Evolutionary conservation across 2,113 vertebrate species (phyloP).

Genomic region (Chionomys nivalis): DNA sequence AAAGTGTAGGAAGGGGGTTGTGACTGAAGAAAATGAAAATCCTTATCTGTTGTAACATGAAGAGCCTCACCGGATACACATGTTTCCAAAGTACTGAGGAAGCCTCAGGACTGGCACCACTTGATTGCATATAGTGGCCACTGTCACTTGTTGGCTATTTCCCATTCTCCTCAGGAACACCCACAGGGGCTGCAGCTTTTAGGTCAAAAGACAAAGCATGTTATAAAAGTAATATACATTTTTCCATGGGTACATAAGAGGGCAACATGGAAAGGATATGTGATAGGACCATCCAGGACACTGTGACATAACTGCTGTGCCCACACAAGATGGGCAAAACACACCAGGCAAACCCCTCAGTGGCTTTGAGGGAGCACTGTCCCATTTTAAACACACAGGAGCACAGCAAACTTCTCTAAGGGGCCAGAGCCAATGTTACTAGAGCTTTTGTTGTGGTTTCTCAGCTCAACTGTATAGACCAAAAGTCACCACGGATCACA

Average conservation of each 20-base stretch:
- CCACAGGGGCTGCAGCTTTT: neutral
- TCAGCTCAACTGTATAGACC: neutral
- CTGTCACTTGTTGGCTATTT: neutral
- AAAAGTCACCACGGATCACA: neutral
- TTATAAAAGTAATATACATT: neutral
- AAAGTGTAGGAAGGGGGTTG: neutral
- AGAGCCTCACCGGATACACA: neutral
- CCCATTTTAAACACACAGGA: neutral
- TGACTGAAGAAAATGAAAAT: slow-evolving; percentile 43
- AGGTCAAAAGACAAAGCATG: slow-evolving; percentile 15
- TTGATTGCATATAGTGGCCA: neutral
- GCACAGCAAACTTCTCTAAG: neutral
- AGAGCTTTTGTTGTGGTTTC: neutral
- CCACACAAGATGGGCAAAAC: neutral
- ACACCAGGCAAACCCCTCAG: neutral
- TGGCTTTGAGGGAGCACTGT: neutral
- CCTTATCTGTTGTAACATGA: neutral
- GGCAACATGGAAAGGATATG: neutral
- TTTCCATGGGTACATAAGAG: neutral
- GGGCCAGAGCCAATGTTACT: neutral
- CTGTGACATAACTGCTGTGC: neutral
- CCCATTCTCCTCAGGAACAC: neutral
- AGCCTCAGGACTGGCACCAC: neutral
- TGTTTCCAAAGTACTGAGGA: slow-evolving; percentile 33
- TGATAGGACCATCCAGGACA: neutral